phyloP scores from a whole-genome alignment of 23 tunicate genomes.

The Trididemnum miniatum region DNA sequence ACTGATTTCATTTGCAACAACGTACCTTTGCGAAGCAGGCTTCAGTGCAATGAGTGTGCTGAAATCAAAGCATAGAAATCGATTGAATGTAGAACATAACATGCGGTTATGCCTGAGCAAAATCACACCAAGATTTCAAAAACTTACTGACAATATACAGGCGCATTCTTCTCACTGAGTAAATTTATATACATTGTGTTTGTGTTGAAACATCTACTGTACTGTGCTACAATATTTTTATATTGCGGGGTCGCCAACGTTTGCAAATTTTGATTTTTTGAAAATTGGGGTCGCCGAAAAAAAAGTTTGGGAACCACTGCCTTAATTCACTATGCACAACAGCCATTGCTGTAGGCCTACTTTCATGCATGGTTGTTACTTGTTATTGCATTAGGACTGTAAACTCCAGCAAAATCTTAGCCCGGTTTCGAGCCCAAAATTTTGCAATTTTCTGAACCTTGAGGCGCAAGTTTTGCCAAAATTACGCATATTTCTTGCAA shows the following conservation, averaged over 20 bases:
- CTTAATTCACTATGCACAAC: no score
- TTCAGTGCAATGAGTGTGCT: slow-evolving; percentile 20
- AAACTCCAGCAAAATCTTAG: no score
- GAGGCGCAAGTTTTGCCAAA: no score
- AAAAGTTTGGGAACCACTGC: slow-evolving; percentile 32
- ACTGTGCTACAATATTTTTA: no score
- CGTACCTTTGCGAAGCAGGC: slow-evolving; percentile 22
- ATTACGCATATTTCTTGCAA: no score
- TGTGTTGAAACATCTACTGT: slow-evolving; percentile 17
- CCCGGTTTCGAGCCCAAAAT: no score
- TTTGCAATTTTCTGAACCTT: no score
- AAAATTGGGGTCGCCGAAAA: slow-evolving; percentile 18
- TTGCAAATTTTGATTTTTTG: slow-evolving; percentile 9
- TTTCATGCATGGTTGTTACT: no score
- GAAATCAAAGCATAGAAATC: slow-evolving; percentile 24
- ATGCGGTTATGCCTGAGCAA: slow-evolving; percentile 31
- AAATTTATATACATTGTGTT: slow-evolving; percentile 6
- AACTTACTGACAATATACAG: slow-evolving; percentile 28
- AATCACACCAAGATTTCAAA: slow-evolving; percentile 24
- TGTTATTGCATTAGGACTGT: no score
- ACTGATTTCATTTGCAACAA: slow-evolving; percentile 33
- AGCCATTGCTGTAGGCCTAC: no score
- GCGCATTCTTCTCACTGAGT: slow-evolving; percentile 21
- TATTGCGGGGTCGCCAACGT: slow-evolving; percentile 14
- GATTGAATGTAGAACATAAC: slow-evolving; percentile 17